Base-by-base conservation (phyloP, 2,888 invertebrate genomes). In the Chouioia cunea region DNA sequence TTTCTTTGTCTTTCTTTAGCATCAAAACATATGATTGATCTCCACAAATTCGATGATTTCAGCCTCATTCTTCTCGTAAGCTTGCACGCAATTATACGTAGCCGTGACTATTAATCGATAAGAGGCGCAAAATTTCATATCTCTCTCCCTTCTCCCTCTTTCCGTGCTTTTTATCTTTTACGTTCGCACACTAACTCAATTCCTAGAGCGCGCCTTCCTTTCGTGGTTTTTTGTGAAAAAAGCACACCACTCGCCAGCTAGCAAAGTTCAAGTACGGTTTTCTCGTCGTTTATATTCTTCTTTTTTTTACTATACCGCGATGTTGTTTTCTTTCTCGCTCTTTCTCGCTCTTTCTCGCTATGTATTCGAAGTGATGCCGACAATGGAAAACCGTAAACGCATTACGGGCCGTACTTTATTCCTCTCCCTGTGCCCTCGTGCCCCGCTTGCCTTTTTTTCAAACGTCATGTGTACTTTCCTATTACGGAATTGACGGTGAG, bases 91-190 rank as follows among this genome's bases (percentile, higher is more conserved):
- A 72, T 72, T 65, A 68, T 68, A 65, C 59, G 18, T 52, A 50
- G 60, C 64, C 68, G 59, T 64, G 65, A 68, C 67, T 65, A 64
- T 54, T 60, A 72, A 72, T 72, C 71, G 57, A 68, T 72, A 65
- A 64, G 48, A 64, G 63, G 62, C 56, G 16, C 23, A 16, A 18
- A 46, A 47, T 15, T 46, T 27, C 2, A 18, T 43, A 20, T 23
- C 56, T 54, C 54, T 54, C 47, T 56, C 56, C 46, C 52, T 56
- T 47, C 15, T n/a, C 14, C 14, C 50, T 62, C 23, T 50, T 50
- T 62, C 56, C 36, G 0, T 6, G 44, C 50, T 63, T 62, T 56
- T 62, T 54, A 48, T 47, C 48, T 16, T 52, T 14, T 16, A 12
- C 12, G 10, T 36, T 47, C 16, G 23, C 44, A 50, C 47, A 18